phyloP scores from a whole-genome alignment of 1,140 invertebrate genomes.

The Steinernema khuongi region DNA sequence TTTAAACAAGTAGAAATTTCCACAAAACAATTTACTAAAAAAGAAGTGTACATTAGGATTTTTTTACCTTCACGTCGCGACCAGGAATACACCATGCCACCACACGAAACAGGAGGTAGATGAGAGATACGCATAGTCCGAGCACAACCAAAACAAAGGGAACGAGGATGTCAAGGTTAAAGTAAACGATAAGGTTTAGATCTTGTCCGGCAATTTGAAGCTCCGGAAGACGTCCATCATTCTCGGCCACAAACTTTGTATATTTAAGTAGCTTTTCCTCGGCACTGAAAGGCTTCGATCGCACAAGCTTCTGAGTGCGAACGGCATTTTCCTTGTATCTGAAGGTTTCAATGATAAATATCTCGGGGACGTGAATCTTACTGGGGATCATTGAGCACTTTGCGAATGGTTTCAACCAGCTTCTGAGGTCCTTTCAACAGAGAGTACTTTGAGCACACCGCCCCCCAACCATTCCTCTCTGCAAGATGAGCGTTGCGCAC shows the following conservation, averaged over 20 bases:
- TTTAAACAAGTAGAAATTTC: no score
- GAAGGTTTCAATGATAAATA: background rate
- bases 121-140: background rate
- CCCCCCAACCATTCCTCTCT: slow-evolving; percentile 25
- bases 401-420: slow-evolving; percentile 5
- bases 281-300: slow-evolving; percentile 27
- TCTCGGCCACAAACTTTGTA: slow-evolving; percentile 30
- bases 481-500: slow-evolving; percentile 19
- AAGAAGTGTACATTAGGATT: background rate
- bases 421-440: slow-evolving; percentile 17
- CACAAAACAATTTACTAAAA: background rate
- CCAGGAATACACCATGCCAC: background rate
- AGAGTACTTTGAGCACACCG: slow-evolving; percentile 2
- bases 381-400: slow-evolving; percentile 13
- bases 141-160: slow-evolving; percentile 25
- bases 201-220: slow-evolving; percentile 14
- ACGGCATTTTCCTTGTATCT: slow-evolving; percentile 30
- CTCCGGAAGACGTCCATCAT: slow-evolving; percentile 30
- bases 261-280: slow-evolving; percentile 26
- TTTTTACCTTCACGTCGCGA: background rate
- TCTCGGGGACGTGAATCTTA: slow-evolving; percentile 15
- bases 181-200: slow-evolving; percentile 22
- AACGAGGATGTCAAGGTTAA: slow-evolving; percentile 34
- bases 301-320: slow-evolving; percentile 20
- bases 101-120: background rate